These are phyloP conservation scores for Saturnia pavonia DNA, from an alignment of 2,888 invertebrate genomes.

Conservation along the genomic window DNA sequence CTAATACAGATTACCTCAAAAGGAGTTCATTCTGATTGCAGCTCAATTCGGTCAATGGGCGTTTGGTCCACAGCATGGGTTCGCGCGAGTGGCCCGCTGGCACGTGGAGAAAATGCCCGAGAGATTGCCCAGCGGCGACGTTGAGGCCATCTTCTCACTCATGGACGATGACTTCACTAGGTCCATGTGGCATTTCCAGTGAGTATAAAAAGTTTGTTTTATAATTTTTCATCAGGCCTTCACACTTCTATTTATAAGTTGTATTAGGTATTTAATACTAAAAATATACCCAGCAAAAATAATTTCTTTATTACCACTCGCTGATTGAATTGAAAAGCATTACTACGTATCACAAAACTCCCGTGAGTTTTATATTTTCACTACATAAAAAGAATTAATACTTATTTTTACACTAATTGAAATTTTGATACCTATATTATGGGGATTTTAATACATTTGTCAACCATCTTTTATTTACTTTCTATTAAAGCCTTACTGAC, in stretches of 20 bases:
- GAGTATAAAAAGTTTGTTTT: constrained; percentile 54
- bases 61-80: constrained; percentile 97
- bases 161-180: constrained; percentile 96
- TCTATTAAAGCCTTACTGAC: too few relatives aligned
- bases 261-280: too few relatives aligned
- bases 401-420: not conserved
- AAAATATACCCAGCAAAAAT: not conserved
- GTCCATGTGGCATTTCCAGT: constrained; percentile 97
- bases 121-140: constrained; percentile 93
- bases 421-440: not conserved
- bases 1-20: not conserved
- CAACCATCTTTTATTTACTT: not conserved
- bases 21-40: constrained; percentile 59
- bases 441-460: not conserved
- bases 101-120: constrained; percentile 94
- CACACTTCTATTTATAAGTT: too few relatives aligned
- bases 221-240: not conserved
- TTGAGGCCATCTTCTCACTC: constrained; percentile 94
- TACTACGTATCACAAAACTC: too few relatives aligned
- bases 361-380: too few relatives aligned
- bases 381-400: too few relatives aligned
- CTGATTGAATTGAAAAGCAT: not conserved
- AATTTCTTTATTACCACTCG: not conserved
- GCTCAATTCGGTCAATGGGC: constrained; percentile 98
- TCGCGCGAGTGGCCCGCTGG: constrained; percentile 96